Percentiles rank a stretch among this genome's conserved stretches.
phyloP scores from a whole-genome alignment of 2,888 invertebrate genomes.

The Achlya flavicornis region DNA sequence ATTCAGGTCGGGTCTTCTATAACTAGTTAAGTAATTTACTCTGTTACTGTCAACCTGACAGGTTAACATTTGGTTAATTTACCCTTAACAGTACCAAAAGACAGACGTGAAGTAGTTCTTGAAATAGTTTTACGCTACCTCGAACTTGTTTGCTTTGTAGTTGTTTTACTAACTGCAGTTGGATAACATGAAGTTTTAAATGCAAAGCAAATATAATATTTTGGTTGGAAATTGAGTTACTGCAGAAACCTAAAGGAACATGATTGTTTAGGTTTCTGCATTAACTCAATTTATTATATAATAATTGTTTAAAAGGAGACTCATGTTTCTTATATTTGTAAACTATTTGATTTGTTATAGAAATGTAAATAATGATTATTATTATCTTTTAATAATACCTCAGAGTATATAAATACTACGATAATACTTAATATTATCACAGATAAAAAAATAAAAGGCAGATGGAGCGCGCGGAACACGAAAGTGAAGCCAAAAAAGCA shows the following conservation, averaged over 20 bases:
- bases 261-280: too few relatives aligned
- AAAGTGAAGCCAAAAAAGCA: too few relatives aligned
- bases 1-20: constrained; percentile 13
- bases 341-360: too few relatives aligned
- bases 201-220: background rate
- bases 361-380: too few relatives aligned
- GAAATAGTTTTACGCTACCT: constrained; percentile 6
- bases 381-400: too few relatives aligned
- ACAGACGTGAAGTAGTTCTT: constrained; percentile 4
- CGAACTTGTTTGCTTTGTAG: background rate
- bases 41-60: constrained; percentile 35
- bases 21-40: constrained; percentile 38
- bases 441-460: too few relatives aligned
- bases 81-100: background rate
- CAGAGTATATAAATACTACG: too few relatives aligned
- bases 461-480: too few relatives aligned
- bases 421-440: too few relatives aligned
- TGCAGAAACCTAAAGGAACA: background rate
- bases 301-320: too few relatives aligned
- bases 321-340: too few relatives aligned
- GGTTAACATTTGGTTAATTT: constrained; percentile 47
- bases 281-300: too few relatives aligned
- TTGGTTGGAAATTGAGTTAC: background rate
- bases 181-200: background rate
- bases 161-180: background rate